These are phyloP conservation scores for Nasonovia ribisnigri DNA, from an alignment of 2,888 invertebrate genomes.

Conservation along the genomic window DNA sequence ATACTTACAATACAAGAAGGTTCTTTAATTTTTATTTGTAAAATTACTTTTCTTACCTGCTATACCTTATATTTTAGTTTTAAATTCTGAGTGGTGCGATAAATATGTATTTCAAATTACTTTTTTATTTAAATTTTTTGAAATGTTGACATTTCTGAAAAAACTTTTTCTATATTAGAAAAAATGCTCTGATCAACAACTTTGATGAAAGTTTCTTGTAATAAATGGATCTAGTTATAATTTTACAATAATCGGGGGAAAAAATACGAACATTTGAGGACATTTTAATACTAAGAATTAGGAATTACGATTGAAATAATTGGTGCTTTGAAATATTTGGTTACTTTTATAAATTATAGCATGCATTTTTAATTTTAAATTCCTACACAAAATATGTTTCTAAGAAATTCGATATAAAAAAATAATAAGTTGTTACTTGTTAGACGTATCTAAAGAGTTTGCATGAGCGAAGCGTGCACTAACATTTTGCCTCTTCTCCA, in stretches of 20 bases:
- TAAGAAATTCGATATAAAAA: neutral
- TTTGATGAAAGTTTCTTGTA: neutral
- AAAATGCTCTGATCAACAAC: neutral
- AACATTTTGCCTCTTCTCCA: neutral
- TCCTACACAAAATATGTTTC: neutral
- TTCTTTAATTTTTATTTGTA: neutral
- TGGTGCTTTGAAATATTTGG: no score
- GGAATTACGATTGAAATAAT: neutral
- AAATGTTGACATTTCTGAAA: neutral
- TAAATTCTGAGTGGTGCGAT: neutral
- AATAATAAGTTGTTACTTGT: neutral
- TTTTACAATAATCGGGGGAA: neutral
- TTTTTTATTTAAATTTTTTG: neutral
- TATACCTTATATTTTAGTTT: neutral
- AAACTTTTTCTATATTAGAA: neutral
- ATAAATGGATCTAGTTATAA: neutral
- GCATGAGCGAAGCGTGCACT: neutral
- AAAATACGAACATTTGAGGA: neutral
- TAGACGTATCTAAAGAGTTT: neutral
- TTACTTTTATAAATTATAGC: neutral
- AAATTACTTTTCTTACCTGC: neutral
- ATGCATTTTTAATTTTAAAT: neutral
- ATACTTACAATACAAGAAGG: neutral
- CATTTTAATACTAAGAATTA: neutral
- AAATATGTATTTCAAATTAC: neutral